These are phyloP conservation scores for Pachyseris speciosa DNA, from an alignment of 64 coral and sea anemone genomes.

Conservation along the genomic window DNA sequence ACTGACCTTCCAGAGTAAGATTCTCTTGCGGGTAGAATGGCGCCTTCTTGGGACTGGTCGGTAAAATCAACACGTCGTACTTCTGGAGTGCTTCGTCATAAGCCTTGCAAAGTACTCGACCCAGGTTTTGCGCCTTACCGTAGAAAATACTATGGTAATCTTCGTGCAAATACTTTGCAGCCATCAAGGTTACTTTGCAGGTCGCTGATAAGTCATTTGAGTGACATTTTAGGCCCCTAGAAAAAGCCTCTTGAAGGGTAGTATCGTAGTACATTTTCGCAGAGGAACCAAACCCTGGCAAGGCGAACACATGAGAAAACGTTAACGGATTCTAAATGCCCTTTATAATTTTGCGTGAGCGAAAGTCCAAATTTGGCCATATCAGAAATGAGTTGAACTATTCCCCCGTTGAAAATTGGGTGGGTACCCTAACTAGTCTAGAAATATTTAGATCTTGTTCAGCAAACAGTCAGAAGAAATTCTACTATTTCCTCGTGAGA, in stretches of 20 bases:
- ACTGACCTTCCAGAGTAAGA: conserved; percentile 51
- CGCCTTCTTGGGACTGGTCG: conserved; percentile 65
- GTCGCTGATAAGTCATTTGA: not conserved
- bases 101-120: conserved; percentile 33
- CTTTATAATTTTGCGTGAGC: too few species aligned
- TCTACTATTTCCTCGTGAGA: too few species aligned
- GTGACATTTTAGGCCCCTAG: not conserved
- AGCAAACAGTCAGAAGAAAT: too few species aligned
- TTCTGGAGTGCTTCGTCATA: conserved; percentile 57
- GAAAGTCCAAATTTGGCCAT: too few species aligned
- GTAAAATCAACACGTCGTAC: conserved; percentile 70
- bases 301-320: not conserved
- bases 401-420: too few species aligned
- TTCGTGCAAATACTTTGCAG: conserved; percentile 60
- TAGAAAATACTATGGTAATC: conserved; percentile 61
- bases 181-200: too few species aligned
- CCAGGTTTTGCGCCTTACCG: conserved; percentile 69
- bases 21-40: conserved; percentile 46
- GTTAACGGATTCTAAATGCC: not conserved
- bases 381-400: too few species aligned
- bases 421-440: too few species aligned
- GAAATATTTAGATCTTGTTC: too few species aligned
- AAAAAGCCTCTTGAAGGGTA: not conserved
- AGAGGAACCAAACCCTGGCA: not conserved
- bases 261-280: conserved; percentile 9